phyloP scores from a whole-genome alignment of 2,113 vertebrate genomes.

The Butorides virescens region DNA sequence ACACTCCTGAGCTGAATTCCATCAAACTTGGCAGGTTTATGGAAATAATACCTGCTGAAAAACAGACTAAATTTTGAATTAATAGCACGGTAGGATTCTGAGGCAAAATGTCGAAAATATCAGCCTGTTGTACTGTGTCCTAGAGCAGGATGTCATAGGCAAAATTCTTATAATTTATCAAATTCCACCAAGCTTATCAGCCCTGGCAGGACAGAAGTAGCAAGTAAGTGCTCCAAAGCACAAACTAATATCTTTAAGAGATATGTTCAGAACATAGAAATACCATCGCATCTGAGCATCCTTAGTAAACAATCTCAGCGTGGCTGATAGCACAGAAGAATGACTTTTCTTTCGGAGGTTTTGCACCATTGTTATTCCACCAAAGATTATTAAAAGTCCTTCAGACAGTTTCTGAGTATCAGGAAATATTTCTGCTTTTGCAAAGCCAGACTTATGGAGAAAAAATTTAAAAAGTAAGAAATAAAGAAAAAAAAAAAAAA shows the following conservation, averaged over 20 bases:
- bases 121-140: background rate
- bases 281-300: background rate
- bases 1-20: background rate
- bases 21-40: background rate
- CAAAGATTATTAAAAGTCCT: background rate
- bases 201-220: background rate
- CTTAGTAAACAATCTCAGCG: background rate
- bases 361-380: background rate
- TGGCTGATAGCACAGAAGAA: background rate
- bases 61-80: background rate
- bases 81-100: background rate
- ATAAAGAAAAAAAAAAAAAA: background rate
- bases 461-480: background rate
- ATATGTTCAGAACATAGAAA: background rate
- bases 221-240: background rate
- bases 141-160: background rate
- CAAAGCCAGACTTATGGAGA: background rate
- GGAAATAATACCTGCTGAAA: background rate
- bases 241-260: background rate
- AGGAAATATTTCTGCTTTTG: background rate
- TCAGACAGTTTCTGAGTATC: background rate
- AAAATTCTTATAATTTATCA: conserved; percentile 8
- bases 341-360: background rate
- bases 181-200: background rate
- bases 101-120: background rate